These are phyloP conservation scores for Lagenorhynchus albirostris DNA, from an alignment of 2,113 vertebrate genomes.

Conservation along the genomic window DNA sequence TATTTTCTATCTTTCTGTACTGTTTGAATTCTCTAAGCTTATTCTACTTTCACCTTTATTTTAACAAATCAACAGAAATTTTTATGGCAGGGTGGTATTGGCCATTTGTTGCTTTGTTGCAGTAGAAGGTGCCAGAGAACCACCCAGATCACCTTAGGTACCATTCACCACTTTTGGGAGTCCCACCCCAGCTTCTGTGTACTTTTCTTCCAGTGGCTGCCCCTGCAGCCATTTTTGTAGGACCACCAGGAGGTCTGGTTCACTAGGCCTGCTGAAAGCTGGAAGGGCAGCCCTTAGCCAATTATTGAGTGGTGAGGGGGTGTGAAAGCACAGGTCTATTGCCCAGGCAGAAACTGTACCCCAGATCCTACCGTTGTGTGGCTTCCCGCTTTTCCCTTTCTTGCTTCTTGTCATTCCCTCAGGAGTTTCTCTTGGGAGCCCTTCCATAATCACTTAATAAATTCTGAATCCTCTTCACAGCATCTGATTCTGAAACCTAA, in stretches of 20 bases:
- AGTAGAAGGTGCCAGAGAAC: neutral
- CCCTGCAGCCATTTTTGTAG: neutral
- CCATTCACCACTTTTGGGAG: neutral
- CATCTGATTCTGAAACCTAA: neutral
- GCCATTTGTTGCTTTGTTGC: neutral
- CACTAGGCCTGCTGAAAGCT: neutral
- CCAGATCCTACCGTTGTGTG: neutral
- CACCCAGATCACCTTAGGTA: no score
- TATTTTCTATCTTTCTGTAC: neutral
- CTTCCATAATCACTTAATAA: neutral
- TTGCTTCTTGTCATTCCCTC: neutral
- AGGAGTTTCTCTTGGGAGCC: neutral
- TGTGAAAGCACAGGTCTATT: neutral
- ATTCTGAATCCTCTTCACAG: neutral
- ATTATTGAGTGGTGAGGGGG: neutral
- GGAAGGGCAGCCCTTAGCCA: neutral
- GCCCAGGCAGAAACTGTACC: neutral
- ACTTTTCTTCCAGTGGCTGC: neutral
- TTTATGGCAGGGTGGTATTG: neutral
- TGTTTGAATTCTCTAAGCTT: neutral
- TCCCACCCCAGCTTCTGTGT: neutral
- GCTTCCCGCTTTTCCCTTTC: neutral
- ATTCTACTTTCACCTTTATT: neutral
- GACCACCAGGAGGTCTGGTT: no score
- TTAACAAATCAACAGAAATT: neutral